Evolutionary conservation across 2,113 vertebrate species (phyloP).

Genomic region (Neofelis nebulosa): DNA sequence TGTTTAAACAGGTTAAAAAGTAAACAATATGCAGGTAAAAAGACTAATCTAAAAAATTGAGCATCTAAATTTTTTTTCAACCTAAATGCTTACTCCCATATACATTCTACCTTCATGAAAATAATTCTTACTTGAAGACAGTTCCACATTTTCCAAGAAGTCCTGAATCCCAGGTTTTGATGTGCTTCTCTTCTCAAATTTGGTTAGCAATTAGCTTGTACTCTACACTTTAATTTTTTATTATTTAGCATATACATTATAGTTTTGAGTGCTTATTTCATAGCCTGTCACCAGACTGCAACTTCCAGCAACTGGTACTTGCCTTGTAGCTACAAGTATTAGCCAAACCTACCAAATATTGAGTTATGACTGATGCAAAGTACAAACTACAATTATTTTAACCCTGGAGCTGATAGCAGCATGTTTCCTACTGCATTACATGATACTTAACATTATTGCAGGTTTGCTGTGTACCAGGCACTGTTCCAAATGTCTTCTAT

Average conservation of each 20-base stretch:
- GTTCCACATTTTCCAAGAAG: neutral
- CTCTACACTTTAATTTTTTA: neutral
- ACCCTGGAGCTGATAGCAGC: neutral
- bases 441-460: neutral
- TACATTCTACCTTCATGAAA: neutral
- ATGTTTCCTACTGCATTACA: neutral
- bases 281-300: neutral
- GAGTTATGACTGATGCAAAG: neutral
- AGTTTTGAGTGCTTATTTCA: neutral
- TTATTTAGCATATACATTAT: neutral
- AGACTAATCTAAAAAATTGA: neutral
- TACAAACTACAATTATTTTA: neutral
- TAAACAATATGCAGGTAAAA: neutral
- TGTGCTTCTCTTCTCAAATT: neutral
- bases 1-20: neutral
- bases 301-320: neutral
- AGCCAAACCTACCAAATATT: neutral
- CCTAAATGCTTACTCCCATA: neutral
- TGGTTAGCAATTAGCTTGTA: neutral
- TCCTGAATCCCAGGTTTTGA: neutral
- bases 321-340: neutral
- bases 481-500: neutral
- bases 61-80: neutral
- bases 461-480: neutral
- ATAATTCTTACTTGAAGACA: neutral